Evolutionary conservation across 2,888 invertebrate species (phyloP), one percentile per base, ranked within the genome.

Genomic region (Epistrophe eligans): DNA sequence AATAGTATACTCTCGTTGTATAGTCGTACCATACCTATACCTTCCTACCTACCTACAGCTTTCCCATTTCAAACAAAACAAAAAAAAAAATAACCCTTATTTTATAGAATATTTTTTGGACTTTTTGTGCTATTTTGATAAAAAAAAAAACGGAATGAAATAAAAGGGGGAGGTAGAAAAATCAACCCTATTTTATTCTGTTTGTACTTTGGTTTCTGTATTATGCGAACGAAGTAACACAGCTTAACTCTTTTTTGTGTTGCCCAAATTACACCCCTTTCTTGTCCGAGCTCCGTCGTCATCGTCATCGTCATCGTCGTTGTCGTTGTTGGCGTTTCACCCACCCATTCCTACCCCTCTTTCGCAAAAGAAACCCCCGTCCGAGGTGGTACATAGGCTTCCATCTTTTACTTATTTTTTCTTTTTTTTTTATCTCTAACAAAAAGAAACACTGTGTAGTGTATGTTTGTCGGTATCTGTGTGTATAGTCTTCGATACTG

Each of bases 171-270:
- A 40, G 55, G 79, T 19, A 38, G 79, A 28, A 77, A 79, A 82
- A 82, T 82, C 87, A 82, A 77, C 85, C 87, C 82, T 67, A 70
- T 76, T 85, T 87, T 80, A 82, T 87, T 87, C 82, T 87, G 87
- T 79, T 87, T 83, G 87, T 87, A 87, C 87, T 87, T 87, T 87
- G 87, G 87, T 87, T 83, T 87, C 79, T 79, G 76, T 87, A 87
- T 83, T 87, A 87, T 87, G 87, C 87, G 82, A 82, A 82, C 82
- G 79, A 83, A 87, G 87, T 87, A 87, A 83, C 82, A 87, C 87
- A 87, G 87, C 87, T 87, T 87, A 87, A 87, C 87, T 87, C 87
- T 87, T 87, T 87, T 84, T 87, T 52, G 64, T 11, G 70, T 70
- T 70, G 70, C 70, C 79, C 87, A 82, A 87, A 87, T 87, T 87